Evolutionary conservation across 2,797 vertebrate species (phyloP), one percentile per base, ranked within the genome.

Genomic region (Pelodytes ibericus): DNA sequence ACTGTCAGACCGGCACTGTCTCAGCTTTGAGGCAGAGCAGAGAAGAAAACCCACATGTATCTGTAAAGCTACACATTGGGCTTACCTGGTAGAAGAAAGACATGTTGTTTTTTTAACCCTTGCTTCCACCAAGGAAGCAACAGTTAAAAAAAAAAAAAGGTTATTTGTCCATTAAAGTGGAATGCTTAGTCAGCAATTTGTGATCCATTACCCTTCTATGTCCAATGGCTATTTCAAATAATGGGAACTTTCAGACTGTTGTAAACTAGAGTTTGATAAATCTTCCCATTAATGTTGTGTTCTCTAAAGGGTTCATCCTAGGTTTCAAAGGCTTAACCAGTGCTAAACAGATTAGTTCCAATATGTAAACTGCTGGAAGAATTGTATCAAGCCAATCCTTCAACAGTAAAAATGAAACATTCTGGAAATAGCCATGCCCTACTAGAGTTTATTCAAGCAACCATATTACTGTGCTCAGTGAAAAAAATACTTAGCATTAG

Each of bases 401-500:
- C 47, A 47, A 53, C 47, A 56, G 66, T 62, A 57, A 20, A 53
- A 76, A 62, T 62, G 26, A 76, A 76, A 76, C 30, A 70, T 63
- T 62, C 24, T 76, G 31, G 49, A 76, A 64, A 76, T 63, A 70
- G 74, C 33, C 22, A 18, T 62, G 25, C 47, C 44, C 33, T 76
- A 70, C 47, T 70, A 59, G n/a, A 41, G 66, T 44, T 41, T 67
- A 26, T 74, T 71, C 64, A 76, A 62, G 60, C n/a, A 70, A 68
- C 36, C 20, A 20, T 47, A 30, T 44, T 57, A 59, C 27, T 15
- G 25, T 29, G 36, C 65, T 58, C 53, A 22, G 73, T 59, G 41
- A 82, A 71, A 69, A 57, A 71, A 36, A 61, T 8, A 58, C 33
- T 81, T 83, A 79, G 75, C 80, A 75, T 80, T 80, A 47, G 59